Base-by-base conservation (phyloP, 2,888 invertebrate genomes). In the Drosophila maculinotata region DNA sequence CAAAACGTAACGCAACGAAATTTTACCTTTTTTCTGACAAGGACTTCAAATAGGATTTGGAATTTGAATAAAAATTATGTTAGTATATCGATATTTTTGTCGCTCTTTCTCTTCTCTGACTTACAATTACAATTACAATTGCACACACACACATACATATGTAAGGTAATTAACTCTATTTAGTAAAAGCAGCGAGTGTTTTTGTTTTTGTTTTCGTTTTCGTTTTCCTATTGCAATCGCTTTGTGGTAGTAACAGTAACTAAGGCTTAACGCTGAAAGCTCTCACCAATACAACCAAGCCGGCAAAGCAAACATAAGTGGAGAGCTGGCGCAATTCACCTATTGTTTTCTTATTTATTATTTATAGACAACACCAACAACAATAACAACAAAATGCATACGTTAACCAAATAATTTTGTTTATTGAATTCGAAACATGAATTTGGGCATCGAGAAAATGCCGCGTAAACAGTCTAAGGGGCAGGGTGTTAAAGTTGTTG, bases 131-230 rank as follows among this genome's bases (percentile, higher is more conserved):
- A n/a, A n/a, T n/a, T n/a, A n/a, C n/a, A n/a, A n/a, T n/a, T 42
- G 42, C 14, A 42, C n/a, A 31, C 42, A 23, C 30, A 51, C n/a
- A 28, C 35, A 31, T 20, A 20, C 4, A 20, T 20, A 20, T 20
- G 15, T 25, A 56, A 14, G 28, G 12, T 39, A 35, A 53, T 54
- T 35, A 45, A 51, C 15, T 26, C 31, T 10, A 44, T 15, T 10
- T 45, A 17, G 12, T 26, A 35, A 28, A 38, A 25, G 28, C 41
- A 9, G 35, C 12, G 30, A n/a, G 39, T 20, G 10, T 26, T 25
- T 35, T 6, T 42, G 49, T 26, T 36, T 39, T n/a, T 57, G 31
- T 36, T 58, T 64, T 69, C n/a, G 76, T 65, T 72, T 72, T 75
- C 36, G 33, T 56, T 64, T 58, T 49, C 26, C 51, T 14, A 52